Percentiles rank a stretch among this genome's conserved stretches.
phyloP scores from a whole-genome alignment of 1,140 invertebrate genomes.

The Drosophila repletoides region DNA sequence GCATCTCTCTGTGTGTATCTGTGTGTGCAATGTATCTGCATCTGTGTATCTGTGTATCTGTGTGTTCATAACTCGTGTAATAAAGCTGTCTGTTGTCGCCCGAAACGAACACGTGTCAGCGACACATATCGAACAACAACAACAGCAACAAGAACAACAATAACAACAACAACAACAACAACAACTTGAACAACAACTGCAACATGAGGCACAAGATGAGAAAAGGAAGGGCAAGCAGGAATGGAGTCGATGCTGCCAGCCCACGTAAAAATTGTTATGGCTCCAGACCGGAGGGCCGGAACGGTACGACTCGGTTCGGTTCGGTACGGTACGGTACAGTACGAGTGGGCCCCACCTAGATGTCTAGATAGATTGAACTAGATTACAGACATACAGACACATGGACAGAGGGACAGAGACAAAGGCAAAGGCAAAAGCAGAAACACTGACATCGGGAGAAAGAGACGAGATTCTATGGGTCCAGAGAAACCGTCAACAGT shows the following conservation, averaged over 20 bases:
- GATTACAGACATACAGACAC: conserved; percentile 21
- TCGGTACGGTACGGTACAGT: background rate
- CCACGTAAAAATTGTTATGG: conserved; percentile 41
- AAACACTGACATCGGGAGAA: background rate
- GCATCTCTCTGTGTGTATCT: background rate
- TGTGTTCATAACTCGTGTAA: conserved; percentile 55
- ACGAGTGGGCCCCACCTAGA: conserved; percentile 34
- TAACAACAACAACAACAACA: conserved; percentile 3
- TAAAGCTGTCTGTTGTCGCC: conserved; percentile 62
- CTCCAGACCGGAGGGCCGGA: no score
- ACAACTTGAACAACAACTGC: conserved; percentile 24
- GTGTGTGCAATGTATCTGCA: conserved; percentile 13
- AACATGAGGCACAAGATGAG: conserved; percentile 7
- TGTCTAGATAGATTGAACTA: conserved; percentile 45
- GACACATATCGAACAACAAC: conserved; percentile 48
- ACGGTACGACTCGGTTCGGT: background rate
- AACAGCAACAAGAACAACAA: conserved; percentile 22
- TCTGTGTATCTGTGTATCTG: conserved; percentile 1
- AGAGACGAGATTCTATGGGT: background rate
- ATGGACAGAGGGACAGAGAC: conserved; percentile 5
- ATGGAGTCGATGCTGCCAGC: no score
- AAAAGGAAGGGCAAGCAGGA: background rate
- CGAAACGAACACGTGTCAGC: conserved; percentile 72
- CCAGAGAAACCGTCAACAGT: conserved; percentile 13
- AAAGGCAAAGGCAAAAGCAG: background rate